Evolutionary conservation across 1,140 invertebrate species (phyloP).

Genomic region (Zaprionus ornatus): DNA sequence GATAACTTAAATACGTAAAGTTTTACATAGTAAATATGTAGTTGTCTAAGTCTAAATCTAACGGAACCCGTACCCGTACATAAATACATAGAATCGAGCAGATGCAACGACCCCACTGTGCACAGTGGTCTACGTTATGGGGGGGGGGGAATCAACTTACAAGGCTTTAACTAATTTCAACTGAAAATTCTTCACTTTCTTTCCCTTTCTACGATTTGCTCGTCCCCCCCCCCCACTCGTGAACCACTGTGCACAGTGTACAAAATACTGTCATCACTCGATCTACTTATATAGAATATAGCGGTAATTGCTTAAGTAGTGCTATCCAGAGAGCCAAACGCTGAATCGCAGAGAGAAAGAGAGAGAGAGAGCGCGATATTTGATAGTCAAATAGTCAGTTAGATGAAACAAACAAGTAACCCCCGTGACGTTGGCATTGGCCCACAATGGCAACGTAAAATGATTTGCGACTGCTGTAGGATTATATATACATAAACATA

Average conservation of each 20-base stretch:
- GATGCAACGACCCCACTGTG: slow-evolving; percentile 21
- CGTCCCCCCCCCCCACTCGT: neutral
- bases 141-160: neutral
- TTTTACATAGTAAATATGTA: slow-evolving; percentile 83
- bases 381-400: slow-evolving; percentile 63
- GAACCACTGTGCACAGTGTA: slow-evolving; percentile 24
- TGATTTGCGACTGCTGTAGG: slow-evolving; percentile 74
- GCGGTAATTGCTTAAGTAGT: slow-evolving; percentile 67
- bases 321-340: slow-evolving; percentile 29
- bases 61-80: slow-evolving; percentile 28
- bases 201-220: neutral
- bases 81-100: slow-evolving; percentile 14
- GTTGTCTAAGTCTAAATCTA: slow-evolving; percentile 71
- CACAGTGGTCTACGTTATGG: slow-evolving; percentile 8
- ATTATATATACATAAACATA: slow-evolving; percentile 36
- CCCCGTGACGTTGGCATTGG: slow-evolving; percentile 47
- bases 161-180: slow-evolving; percentile 38
- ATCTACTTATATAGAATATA: slow-evolving; percentile 62
- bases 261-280: slow-evolving; percentile 39
- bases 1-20: slow-evolving; percentile 83
- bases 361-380: slow-evolving; percentile 65
- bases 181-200: slow-evolving; percentile 8
- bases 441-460: slow-evolving; percentile 22
- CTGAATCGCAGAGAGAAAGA: slow-evolving; percentile 12
- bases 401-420: slow-evolving; percentile 25